Base-by-base conservation (phyloP, 2,113 vertebrate species). In the Oenanthe melanoleuca region DNA sequence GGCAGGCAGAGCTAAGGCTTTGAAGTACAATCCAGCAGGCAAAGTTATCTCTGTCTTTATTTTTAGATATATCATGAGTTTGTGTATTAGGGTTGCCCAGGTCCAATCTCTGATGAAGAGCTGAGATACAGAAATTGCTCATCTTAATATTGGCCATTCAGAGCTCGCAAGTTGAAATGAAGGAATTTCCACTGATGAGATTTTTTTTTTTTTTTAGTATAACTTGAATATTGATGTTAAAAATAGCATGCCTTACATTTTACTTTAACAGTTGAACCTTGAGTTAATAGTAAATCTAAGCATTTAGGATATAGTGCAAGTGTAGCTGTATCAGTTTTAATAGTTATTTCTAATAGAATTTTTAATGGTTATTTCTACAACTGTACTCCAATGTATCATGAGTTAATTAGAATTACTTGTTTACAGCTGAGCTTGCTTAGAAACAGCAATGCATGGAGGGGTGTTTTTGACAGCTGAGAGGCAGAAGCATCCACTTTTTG, bases 1-100 rank as follows among this genome's bases (percentile, higher is more conserved):
- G 88, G 53, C 94, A 95, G 72, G 57, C 71, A 49, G 81, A 86
- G 56, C 55, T 88, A 37, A 86, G 72, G 52, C 77, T 92, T 89
- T 91, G 77, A 90, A 88, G 63, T 95, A 7, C 64, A 70, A 92
- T 94, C 59, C 61, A 87, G 26, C 61, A 80, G 59, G 66, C 78
- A 85, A 60, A 83, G 66, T 77, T 80, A 7, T 53, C 33, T 73
- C 38, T 42, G 2, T 74, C 73, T 93, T 82, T 93, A 75, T 77
- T 95, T 96, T 96, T 92, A 90, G 88, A 19, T 83, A 6, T 29
- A 52, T 53, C 52, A 21, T 78, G 37, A 3, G 0, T 93, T 80
- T 94, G 59, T 86, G 8, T 73, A 4, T 67, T 79, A 69, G 83
- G 44, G 45, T 77, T 95, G 49, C 80, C 64, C 34, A 70, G 37